Evolutionary conservation across 2,797 vertebrate species (phyloP).

Genomic region (Lepilemur septentrionalis): DNA sequence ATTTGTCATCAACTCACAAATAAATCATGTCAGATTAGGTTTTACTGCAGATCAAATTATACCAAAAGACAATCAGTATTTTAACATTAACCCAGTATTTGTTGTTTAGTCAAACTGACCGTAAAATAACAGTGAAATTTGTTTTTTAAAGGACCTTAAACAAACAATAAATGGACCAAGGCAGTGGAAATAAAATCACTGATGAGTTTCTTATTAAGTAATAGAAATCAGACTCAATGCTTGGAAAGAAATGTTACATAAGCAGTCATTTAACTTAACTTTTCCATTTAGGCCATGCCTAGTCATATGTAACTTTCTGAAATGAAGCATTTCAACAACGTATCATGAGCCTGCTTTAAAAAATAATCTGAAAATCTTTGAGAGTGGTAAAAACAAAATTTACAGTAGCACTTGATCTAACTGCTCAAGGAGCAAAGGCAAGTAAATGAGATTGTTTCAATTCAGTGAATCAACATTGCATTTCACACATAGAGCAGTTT

Average conservation of each 20-base stretch:
- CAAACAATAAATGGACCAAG: slow-evolving; percentile 47
- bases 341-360: slow-evolving; percentile 32
- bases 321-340: slow-evolving; percentile 69
- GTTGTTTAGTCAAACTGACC: slow-evolving; percentile 7
- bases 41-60: neutral
- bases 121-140: slow-evolving; percentile 9
- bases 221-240: slow-evolving; percentile 53
- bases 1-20: neutral
- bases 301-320: slow-evolving; percentile 58
- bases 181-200: slow-evolving; percentile 51
- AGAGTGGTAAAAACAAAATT: neutral
- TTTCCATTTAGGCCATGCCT: slow-evolving; percentile 61
- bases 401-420: neutral
- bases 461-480: neutral
- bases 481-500: neutral
- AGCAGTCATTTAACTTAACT: slow-evolving; percentile 68
- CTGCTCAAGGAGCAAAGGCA: slow-evolving; percentile 32
- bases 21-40: neutral
- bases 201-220: slow-evolving; percentile 44
- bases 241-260: slow-evolving; percentile 63
- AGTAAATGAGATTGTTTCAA: slow-evolving; percentile 32
- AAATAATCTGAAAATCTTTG: slow-evolving; percentile 68
- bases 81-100: slow-evolving; percentile 33
- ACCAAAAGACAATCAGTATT: slow-evolving; percentile 31
- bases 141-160: slow-evolving; percentile 21